Evolutionary conservation across 2,113 vertebrate genomes (phyloP), one percentile per base, ranked within the genome.

Genomic region (Centropristis striata): DNA sequence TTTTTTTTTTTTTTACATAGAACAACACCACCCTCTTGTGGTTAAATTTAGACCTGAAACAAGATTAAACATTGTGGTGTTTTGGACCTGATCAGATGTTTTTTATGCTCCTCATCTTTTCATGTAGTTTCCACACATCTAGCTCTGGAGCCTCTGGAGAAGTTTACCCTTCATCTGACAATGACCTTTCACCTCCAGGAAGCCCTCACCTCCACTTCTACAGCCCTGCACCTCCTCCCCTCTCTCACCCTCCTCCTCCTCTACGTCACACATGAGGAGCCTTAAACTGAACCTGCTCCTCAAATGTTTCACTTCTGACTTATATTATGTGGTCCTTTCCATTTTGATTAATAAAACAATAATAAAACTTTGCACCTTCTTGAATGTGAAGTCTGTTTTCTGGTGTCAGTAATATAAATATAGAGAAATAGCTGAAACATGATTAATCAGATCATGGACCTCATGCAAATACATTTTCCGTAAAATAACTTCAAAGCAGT

Each of bases 121-220:
- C 15, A 5, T 65, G 32, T 28, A 87, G 79, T 3, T 79, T 83
- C 39, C 81, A 60, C 15, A 47, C 25, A 16, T 7, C 75, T 27
- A 46, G 15, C 20, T 75, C 60, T 75, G 50, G 27, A 27, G 54
- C 44, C 14, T 66, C 69, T 8, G 75, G 59, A 53, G 66, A 65
- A 3, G 67, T n/a, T 51, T 75, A 80, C 36, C 75, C 75, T 37
- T 86, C 78, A 32, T 93, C 92, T 4, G 92, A 95, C 14, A 83
- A 90, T 0, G 92, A 94, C 51, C 57, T 73, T 54, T 90, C 88
- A 36, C 86, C 80, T 53, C 80, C 84, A 11, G 59, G 53, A 13
- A 93, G 93, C 65, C 92, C 92, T 1, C 25, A 68, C 0, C 18
- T 57, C 6, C 78, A 86, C 0, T 63, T 71, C 41, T 39, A 46